phyloP scores from a whole-genome alignment of 1,140 invertebrate genomes.

The Papilio dardanus region DNA sequence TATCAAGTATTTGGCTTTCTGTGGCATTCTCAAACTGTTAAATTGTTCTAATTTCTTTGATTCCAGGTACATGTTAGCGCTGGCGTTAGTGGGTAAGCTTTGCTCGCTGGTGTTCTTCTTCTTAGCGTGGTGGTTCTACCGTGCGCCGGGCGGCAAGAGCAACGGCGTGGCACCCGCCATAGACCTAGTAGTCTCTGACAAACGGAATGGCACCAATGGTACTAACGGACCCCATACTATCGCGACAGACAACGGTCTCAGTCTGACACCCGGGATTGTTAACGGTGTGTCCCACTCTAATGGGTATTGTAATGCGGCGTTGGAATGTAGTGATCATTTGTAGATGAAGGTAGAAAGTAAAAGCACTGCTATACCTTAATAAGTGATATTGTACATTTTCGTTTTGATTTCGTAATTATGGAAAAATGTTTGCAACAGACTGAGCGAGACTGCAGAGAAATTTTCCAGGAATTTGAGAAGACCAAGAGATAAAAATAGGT shows the following conservation, averaged over 20 bases:
- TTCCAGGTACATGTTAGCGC: constrained; percentile 86
- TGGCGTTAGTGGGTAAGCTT: constrained; percentile 85
- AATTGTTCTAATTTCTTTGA: neutral
- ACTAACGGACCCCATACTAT: constrained; percentile 45
- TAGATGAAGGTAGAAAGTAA: constrained; percentile 42
- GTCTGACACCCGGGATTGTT: neutral
- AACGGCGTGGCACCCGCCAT: constrained; percentile 64
- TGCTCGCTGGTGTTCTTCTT: constrained; percentile 87
- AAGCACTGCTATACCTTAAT: neutral
- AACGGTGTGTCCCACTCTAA: constrained; percentile 44
- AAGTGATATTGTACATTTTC: no score
- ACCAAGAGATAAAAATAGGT: neutral
- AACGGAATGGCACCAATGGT: constrained; percentile 55
- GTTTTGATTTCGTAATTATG: neutral
- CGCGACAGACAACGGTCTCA: constrained; percentile 45
- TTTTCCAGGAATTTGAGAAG: neutral
- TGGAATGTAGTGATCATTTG: constrained; percentile 75
- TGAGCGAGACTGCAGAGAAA: neutral
- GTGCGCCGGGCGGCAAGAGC: constrained; percentile 81
- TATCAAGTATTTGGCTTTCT: no score
- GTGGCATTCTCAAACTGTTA: no score
- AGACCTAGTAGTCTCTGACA: constrained; percentile 60
- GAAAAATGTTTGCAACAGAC: neutral
- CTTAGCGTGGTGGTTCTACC: constrained; percentile 87
- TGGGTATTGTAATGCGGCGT: constrained; percentile 71